Percentiles rank a stretch among this genome's conserved stretches.
Conservation (phyloP, 2,888 invertebrate species). For the Fragum sueziense region DNA sequence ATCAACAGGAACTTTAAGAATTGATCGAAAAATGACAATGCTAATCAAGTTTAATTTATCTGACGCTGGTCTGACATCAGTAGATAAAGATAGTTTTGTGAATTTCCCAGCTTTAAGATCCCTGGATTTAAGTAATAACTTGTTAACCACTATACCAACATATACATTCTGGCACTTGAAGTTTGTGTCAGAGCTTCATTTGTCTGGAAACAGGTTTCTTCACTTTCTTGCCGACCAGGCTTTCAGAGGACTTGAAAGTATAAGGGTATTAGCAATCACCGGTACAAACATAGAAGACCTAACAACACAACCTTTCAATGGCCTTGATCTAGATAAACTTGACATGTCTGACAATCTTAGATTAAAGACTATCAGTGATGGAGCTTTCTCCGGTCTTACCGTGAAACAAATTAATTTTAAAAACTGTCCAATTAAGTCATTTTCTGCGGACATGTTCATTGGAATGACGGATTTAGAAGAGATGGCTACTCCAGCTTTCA, state of each 20-base stretch:
- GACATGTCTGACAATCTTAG: constrained; percentile 13
- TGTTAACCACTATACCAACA: neutral
- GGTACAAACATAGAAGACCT: neutral
- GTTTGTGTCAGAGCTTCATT: neutral
- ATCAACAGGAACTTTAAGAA: neutral
- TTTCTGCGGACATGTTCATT: constrained; percentile 18
- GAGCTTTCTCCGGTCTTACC: constrained; percentile 11
- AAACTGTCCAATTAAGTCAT: neutral
- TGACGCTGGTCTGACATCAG: neutral
- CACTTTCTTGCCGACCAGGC: constrained; percentile 2
- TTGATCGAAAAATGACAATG: neutral
- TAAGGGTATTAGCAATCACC: neutral
- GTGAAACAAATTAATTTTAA: constrained; percentile 11
- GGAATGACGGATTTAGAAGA: constrained; percentile 9
- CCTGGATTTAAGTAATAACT: constrained; percentile 11
- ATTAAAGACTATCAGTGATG: neutral
- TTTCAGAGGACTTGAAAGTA: neutral
- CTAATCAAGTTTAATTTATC: constrained; percentile 18
- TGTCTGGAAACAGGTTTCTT: constrained; percentile 10
- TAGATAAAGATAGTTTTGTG: neutral
- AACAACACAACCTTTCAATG: constrained; percentile 13
- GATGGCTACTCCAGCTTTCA: constrained; percentile 10
- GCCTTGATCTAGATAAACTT: constrained; percentile 1
- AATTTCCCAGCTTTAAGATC: neutral
- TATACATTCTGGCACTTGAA: neutral